Percentiles rank a stretch among this genome's conserved stretches.
Evolutionary conservation across 1,140 invertebrate species (phyloP).

Genomic region (Whitmania pigra): DNA sequence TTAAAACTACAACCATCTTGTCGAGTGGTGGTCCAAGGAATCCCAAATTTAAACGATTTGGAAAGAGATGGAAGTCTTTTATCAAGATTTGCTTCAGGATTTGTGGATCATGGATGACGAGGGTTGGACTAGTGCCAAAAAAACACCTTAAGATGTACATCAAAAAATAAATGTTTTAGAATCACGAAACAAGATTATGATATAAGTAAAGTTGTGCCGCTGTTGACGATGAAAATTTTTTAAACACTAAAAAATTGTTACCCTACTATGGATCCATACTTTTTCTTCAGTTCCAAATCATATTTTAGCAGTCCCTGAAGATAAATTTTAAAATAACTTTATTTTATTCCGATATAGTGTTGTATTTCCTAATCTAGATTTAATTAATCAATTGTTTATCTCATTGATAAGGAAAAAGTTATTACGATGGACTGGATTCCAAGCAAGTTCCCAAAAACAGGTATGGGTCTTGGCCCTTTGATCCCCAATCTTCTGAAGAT

Average conservation of each 20-base stretch:
- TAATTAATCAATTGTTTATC: too few relatives aligned
- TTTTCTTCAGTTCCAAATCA: background rate
- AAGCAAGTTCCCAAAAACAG: constrained; percentile 16
- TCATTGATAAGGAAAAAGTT: background rate
- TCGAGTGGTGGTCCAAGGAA: too few relatives aligned
- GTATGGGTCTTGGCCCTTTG: constrained; percentile 13
- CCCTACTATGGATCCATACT: constrained; percentile 9
- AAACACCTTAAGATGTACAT: constrained; percentile 19
- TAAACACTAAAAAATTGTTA: background rate
- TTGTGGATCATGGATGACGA: constrained; percentile 24
- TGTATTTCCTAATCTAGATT: background rate
- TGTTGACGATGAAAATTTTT: background rate
- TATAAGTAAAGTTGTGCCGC: background rate
- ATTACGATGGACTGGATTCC: background rate
- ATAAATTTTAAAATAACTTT: background rate
- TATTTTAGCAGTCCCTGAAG: constrained; percentile 1
- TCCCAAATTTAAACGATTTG: constrained; percentile 31
- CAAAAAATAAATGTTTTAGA: too few relatives aligned
- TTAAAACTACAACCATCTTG: constrained; percentile 10
- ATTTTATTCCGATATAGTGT: background rate
- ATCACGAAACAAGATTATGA: too few relatives aligned
- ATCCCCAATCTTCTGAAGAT: constrained; percentile 17
- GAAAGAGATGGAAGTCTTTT: constrained; percentile 28
- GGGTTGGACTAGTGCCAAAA: constrained; percentile 23
- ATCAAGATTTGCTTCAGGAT: constrained; percentile 29